Base-by-base conservation (phyloP, 2,113 vertebrate genomes). In the Carollia perspicillata region DNA sequence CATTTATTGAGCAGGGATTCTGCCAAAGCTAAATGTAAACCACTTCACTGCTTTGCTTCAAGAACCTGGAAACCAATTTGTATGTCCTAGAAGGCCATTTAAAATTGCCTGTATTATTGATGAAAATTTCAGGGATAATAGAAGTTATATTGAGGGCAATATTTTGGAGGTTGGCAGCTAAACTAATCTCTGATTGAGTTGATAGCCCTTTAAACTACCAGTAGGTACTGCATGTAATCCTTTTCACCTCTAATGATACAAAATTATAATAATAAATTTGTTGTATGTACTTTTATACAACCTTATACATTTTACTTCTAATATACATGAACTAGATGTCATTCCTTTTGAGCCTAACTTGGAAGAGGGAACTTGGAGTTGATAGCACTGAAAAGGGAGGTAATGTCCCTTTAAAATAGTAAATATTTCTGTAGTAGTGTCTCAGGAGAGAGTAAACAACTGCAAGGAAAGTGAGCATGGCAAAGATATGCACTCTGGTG, bases 11-110 rank as follows among this genome's bases (percentile, higher is more conserved):
- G 30, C 58, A 79, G 55, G 17, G 58, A 75, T 3, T 44, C 5
- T 80, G 66, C 84, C 74, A 94, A 92, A 86, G 69, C 44, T 74
- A 92, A 74, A 74, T 90, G 33, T 75, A 58, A 90, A 95, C 94
- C 77, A 75, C 65, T 74, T 84, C 49, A 84, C 40, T 87, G 26
- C 89, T 95, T 95, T 92, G 28, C 22, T 94, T 51, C 33, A 94
- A 90, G 74, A 79, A 22, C 51, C 37, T 90, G 40, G 49, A 92
- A 92, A 90, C 30, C 35, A 84, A n/a, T 74, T 87, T 83, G 35
- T 87, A 69, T 84, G n/a, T 86, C 68, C 88, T 58, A 37, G 81
- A 90, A 88, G 44, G 33, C 22, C 11, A 12, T n/a, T 86, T 84
- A 85, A 51, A 17, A 95, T 33, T 47, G 68, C 84, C 16, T 78